Evolutionary conservation across 2,113 vertebrate genomes (phyloP).

Genomic region (Melanerpes aurifrons): DNA sequence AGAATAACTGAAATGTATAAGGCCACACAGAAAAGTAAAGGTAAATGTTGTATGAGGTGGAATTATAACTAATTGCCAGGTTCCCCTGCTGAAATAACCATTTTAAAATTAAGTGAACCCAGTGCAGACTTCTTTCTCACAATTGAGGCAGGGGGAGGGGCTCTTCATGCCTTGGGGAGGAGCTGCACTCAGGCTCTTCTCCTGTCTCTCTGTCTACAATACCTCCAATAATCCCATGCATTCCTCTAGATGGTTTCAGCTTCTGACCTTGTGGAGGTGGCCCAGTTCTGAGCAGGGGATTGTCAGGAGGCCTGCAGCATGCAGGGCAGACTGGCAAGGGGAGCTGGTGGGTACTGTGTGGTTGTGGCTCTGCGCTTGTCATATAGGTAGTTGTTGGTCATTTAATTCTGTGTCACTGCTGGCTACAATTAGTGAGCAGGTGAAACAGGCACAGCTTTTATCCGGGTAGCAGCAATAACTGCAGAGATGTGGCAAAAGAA

Average conservation of each 20-base stretch:
- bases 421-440: fast-evolving
- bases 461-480: neutral
- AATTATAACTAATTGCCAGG: neutral
- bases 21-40: neutral
- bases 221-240: neutral
- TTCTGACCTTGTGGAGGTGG: neutral
- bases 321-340: fast-evolving
- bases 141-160: fast-evolving
- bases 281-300: neutral
- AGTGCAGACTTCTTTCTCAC: fast-evolving
- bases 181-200: neutral
- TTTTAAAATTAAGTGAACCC: neutral
- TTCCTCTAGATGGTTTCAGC: neutral
- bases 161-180: neutral
- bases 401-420: neutral
- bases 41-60: neutral
- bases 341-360: neutral
- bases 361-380: neutral
- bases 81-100: neutral
- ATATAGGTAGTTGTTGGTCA: neutral
- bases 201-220: neutral
- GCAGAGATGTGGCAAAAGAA: neutral
- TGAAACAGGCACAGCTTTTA: neutral
- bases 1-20: neutral
- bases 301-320: fast-evolving